Base-by-base conservation (phyloP, 2,888 invertebrate species). In the Linyphia triangularis region DNA sequence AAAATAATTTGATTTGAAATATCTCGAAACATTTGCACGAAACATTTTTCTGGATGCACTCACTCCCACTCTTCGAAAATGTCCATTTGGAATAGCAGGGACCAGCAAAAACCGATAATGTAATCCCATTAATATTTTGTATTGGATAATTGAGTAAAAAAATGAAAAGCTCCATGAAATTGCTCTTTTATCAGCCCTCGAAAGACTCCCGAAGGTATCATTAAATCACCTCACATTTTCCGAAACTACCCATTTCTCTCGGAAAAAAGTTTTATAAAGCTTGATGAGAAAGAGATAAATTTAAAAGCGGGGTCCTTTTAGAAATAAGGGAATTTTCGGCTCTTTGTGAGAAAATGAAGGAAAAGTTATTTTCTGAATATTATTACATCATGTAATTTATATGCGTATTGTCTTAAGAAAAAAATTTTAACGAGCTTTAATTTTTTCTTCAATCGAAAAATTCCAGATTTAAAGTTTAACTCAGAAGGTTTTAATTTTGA, bases 31-130 rank as follows among this genome's bases (percentile, higher is more conserved):
- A 51, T 51, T 51, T 51, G 51, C 51, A 51, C 51, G n/a, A 51
- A 51, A 51, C 9, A 51, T 51, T 51, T 51, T 51, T 51, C 51
- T 51, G 51, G 16, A 51, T 5, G 51, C 51, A 51, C 51, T 51
- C 51, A 51, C 51, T 51, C 51, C 2, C 16, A 51, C 2, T n/a
- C 51, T 51, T 33, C 9, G 7, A n/a, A n/a, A 51, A 51, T 13
- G n/a, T 2, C 51, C 51, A 51, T 51, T 51, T 51, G n/a, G 13
- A 51, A 5, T 51, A 51, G n/a, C 13, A n/a, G n/a, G 16, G 51
- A 51, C 51, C 51, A 51, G n/a, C 51, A 77, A 65, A 33, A 61
- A 61, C 61, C 61, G 19, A 61, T 61, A 61, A 61, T 61, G 61
- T 26, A 26, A 61, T 61, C 26, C 61, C 61, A 61, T 61, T 61